Percentiles rank a stretch among this genome's conserved stretches.
Conservation (phyloP, 1,140 invertebrate genomes). For the Atta cephalotes region DNA sequence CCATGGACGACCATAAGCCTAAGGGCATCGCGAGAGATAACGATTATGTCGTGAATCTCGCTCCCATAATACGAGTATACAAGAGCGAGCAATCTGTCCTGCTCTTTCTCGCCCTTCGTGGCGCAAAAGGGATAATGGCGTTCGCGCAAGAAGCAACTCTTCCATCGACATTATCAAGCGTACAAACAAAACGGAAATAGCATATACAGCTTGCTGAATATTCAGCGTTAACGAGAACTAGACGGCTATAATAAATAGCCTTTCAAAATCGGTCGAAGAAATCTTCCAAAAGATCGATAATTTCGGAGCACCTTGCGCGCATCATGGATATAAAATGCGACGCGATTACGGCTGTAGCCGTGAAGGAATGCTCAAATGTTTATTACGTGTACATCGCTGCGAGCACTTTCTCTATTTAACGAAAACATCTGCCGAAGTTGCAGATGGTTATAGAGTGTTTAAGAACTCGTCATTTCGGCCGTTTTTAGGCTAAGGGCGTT, state of each 20-base stretch:
- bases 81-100: background rate
- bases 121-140: background rate
- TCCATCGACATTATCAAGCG: background rate
- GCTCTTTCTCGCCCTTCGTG: background rate
- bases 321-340: background rate
- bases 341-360: background rate
- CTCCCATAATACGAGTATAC: background rate
- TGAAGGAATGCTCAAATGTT: constrained; percentile 30
- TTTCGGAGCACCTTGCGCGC: background rate
- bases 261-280: background rate
- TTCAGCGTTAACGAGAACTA: constrained; percentile 12
- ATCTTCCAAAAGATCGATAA: background rate
- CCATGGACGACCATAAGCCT: constrained; percentile 52
- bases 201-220: background rate
- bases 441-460: constrained; percentile 50
- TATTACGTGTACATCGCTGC: constrained; percentile 12
- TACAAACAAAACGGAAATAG: background rate
- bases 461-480: constrained; percentile 30
- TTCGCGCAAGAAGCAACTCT: background rate
- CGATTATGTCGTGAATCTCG: constrained; percentile 63
- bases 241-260: background rate
- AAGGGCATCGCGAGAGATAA: constrained; percentile 54
- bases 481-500: constrained; percentile 19
- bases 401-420: constrained; percentile 55
- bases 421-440: constrained; percentile 55